Evolutionary conservation across 2,113 vertebrate genomes (phyloP).

Genomic region (Myrmecophaga tridactyla): DNA sequence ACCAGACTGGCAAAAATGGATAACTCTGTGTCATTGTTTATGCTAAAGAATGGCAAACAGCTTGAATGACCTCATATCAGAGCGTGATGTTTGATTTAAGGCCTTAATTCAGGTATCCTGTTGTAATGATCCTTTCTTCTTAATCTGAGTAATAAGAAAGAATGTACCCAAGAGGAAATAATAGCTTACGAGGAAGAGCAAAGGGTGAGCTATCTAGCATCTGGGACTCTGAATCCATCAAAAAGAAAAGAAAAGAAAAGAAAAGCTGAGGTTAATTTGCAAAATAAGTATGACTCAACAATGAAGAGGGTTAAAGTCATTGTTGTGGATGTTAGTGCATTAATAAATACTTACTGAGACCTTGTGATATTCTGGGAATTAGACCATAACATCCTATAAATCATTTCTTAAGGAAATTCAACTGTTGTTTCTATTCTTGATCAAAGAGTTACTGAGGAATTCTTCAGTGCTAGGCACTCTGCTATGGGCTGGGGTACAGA

Average conservation of each 20-base stretch:
- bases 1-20: constrained; percentile 8
- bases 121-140: neutral
- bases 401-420: constrained; percentile 8
- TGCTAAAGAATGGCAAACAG: neutral
- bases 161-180: neutral
- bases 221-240: neutral
- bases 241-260: neutral
- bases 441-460: neutral
- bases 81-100: neutral
- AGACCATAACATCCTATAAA: neutral
- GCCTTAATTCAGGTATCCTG: neutral
- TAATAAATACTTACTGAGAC: neutral
- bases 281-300: constrained; percentile 11
- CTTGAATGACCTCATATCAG: neutral
- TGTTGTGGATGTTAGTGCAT: neutral
- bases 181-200: neutral
- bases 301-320: neutral
- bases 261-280: neutral
- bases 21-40: neutral
- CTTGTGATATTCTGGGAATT: neutral
- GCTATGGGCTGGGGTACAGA: neutral
- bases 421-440: neutral
- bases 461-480: neutral
- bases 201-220: neutral
- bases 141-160: neutral